phyloP scores from a whole-genome alignment of 30 jellyfish, hydroid and myxozoan species.

The Morbakka virulenta region DNA sequence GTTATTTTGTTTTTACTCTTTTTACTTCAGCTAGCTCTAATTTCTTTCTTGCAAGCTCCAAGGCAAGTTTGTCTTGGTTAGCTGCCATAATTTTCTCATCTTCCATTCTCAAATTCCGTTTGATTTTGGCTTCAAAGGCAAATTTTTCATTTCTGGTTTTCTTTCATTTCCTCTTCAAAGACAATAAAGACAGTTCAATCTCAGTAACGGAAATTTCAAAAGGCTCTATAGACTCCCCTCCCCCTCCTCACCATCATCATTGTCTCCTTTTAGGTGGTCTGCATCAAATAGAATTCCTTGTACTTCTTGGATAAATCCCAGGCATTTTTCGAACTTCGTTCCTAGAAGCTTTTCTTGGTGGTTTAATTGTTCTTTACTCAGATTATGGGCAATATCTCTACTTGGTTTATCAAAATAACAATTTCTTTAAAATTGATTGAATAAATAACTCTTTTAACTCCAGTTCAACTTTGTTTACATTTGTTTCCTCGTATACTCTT shows the following conservation, averaged over 20 bases:
- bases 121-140: too few species aligned
- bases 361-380: not conserved
- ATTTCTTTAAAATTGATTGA: constrained; percentile 8
- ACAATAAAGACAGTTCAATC: not conserved
- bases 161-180: constrained; percentile 9
- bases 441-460: constrained; percentile 4
- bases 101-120: constrained; percentile 12
- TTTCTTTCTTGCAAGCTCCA: constrained; percentile 33
- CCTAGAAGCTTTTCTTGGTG: constrained; percentile 13
- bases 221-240: not conserved
- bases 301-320: constrained; percentile 26
- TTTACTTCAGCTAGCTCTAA: too few species aligned
- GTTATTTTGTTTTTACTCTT: constrained; percentile 18
- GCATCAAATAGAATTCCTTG: constrained; percentile 29
- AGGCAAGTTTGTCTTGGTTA: constrained; percentile 22
- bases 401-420: constrained; percentile 19
- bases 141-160: too few species aligned
- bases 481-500: too few species aligned
- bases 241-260: constrained; percentile 22
- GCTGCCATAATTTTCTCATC: constrained; percentile 29
- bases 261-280: not conserved
- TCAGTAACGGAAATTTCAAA: constrained; percentile 7
- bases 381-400: not conserved
- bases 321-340: constrained; percentile 10
- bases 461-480: too few species aligned